Conservation (phyloP, 2,113 vertebrate species). For the Hiodon alosoides region DNA sequence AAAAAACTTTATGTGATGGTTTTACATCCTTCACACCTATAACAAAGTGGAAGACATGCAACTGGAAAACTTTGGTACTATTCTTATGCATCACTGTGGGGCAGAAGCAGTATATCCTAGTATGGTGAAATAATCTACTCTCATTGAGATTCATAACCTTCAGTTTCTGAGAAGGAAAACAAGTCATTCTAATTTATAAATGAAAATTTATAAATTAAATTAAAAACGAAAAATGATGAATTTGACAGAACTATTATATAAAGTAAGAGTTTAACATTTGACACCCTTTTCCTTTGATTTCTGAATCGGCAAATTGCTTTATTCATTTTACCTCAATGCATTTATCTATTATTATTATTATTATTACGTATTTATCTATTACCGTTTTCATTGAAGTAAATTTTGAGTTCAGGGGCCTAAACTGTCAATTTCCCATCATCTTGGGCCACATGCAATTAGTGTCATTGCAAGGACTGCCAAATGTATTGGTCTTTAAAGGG, state of each 20-base stretch:
- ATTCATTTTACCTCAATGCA: conserved; percentile 13
- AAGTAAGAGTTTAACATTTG: too few species aligned
- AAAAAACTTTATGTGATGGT: too few species aligned
- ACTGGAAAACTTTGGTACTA: too few species aligned
- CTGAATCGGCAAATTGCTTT: not conserved
- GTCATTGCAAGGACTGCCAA: conserved; percentile 17
- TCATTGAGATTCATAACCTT: conserved; percentile 50
- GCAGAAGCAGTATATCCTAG: too few species aligned
- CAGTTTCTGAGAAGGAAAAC: conserved; percentile 44
- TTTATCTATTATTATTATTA: not conserved
- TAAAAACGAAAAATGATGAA: not conserved
- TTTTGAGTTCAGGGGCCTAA: conserved; percentile 16
- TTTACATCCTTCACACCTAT: too few species aligned
- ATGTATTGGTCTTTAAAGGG: conserved; percentile 29
- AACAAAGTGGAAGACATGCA: too few species aligned
- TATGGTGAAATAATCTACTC: conserved; percentile 10
- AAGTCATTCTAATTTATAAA: not conserved
- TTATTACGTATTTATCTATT: conserved; percentile 6
- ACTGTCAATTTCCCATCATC: conserved; percentile 27
- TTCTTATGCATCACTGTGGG: too few species aligned
- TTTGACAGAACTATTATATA: not conserved
- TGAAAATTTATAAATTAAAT: not conserved
- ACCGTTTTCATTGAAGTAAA: conserved; percentile 23
- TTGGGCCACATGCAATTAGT: conserved; percentile 16
- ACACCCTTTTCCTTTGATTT: not conserved